These are phyloP conservation scores for Polyploca ridens DNA, from an alignment of 2,888 invertebrate species.

Conservation along the genomic window DNA sequence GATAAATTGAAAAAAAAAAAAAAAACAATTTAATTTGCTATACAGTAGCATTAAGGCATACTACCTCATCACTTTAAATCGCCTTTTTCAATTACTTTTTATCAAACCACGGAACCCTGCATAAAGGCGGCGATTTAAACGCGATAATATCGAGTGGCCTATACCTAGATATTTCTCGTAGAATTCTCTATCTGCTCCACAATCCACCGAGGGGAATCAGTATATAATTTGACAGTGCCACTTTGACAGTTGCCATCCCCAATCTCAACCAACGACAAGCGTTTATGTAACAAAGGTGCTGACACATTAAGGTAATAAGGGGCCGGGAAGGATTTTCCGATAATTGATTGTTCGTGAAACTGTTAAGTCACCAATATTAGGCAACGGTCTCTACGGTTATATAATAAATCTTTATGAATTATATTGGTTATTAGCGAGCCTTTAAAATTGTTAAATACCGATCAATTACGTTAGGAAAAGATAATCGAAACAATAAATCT, in stretches of 20 bases:
- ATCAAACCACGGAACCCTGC: too few relatives aligned
- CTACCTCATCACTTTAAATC: too few relatives aligned
- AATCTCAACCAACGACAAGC: conserved; percentile 16
- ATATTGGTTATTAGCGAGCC: background rate
- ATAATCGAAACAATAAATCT: too few relatives aligned
- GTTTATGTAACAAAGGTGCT: conserved; percentile 33
- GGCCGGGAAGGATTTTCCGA: conserved; percentile 33
- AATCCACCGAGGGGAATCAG: conserved; percentile 22
- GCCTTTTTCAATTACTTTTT: too few relatives aligned
- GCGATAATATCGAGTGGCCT: background rate
- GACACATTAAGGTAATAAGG: conserved; percentile 40
- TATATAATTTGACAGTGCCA: conserved; percentile 30
- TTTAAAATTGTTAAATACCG: too few relatives aligned
- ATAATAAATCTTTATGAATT: conserved; percentile 12
- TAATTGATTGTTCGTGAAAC: conserved; percentile 42
- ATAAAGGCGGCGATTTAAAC: too few relatives aligned
- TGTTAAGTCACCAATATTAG: conserved; percentile 41
- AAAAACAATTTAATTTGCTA: too few relatives aligned
- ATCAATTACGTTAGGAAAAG: too few relatives aligned
- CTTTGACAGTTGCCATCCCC: conserved; percentile 20
- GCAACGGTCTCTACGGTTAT: conserved; percentile 20
- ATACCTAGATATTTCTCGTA: background rate
- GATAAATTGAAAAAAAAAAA: too few relatives aligned
- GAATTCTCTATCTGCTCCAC: background rate
- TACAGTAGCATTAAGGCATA: too few relatives aligned